Evolutionary conservation across 2,888 invertebrate species (phyloP), one percentile per base, ranked within the genome.

Genomic region (Branchipolynoe longqiensis): DNA sequence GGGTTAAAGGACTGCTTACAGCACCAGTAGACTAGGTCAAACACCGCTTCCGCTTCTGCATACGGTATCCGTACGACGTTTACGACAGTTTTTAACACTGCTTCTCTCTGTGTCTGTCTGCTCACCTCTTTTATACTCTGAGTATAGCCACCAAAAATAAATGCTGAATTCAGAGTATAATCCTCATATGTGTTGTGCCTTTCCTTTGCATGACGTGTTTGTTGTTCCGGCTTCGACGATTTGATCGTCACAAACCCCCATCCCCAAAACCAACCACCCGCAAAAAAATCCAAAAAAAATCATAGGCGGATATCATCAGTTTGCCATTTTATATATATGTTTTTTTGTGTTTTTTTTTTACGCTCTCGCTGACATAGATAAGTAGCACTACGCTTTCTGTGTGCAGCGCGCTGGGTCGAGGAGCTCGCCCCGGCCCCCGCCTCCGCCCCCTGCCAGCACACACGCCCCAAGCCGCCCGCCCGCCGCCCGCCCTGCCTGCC

Each of bases 61-160:
- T 54, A 56, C n/a, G 62, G 81, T 83, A 28, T 38, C 58, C 58
- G 73, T 83, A 81, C 48, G 38, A 83, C 69, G 58, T 82, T 82
- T 28, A 83, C 85, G 56, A 84, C 48, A n/a, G n/a, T 81, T 85
- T 83, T 85, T 81, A 83, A 62, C 83, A 85, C 74, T 74, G 85
- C 85, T 85, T 85, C 82, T 82, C 85, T 82, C 48, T 64, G 84
- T 84, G 85, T 78, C 81, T 85, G 85, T 85, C 83, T 85, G 85
- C 85, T 84, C 73, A 18, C 28, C 84, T 84, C 69, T 48, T n/a
- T 73, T 84, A 84, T 84, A 84, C 69, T 84, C 84, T 69, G 84
- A 84, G 84, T 84, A 69, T 33, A 69, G n/a, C 69, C 84, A 28
- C 38, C n/a, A 31, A 73, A 84, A 84, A 69, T 69, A 84, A 84